phyloP scores from a whole-genome alignment of 1,140 invertebrate species.

The Glossosoma conforme region DNA sequence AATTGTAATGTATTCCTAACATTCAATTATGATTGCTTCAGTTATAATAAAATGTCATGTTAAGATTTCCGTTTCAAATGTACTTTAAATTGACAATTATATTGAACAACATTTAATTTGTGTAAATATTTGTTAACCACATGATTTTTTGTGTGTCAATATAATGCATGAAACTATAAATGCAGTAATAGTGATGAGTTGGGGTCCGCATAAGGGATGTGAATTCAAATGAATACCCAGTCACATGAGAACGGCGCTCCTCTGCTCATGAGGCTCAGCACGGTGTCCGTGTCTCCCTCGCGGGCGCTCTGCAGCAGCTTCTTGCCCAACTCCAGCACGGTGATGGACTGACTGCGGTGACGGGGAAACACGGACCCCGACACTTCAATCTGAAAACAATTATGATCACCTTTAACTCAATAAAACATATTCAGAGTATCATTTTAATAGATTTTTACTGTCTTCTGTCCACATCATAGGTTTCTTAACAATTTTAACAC shows the following conservation, averaged over 20 bases:
- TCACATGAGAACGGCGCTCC: slow-evolving; percentile 90
- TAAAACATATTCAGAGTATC: background rate
- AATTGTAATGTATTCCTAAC: no score
- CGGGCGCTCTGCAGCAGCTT: slow-evolving; percentile 72
- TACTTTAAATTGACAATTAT: no score
- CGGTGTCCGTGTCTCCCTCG: slow-evolving; percentile 70
- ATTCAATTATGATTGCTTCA: no score
- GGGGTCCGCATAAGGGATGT: no score
- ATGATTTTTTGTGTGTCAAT: no score
- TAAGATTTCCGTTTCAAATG: no score
- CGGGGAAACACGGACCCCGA: slow-evolving; percentile 8
- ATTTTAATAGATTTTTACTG: background rate
- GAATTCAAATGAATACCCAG: slow-evolving; percentile 74
- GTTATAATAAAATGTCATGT: no score
- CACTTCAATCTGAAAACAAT: slow-evolving; percentile 13
- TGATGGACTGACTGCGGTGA: slow-evolving; percentile 4
- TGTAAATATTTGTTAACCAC: no score
- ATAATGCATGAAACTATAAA: no score
- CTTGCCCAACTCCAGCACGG: slow-evolving; percentile 70
- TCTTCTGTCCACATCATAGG: background rate
- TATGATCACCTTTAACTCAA: background rate
- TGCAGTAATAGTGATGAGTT: no score
- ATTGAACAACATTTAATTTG: no score
- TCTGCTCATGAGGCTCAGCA: slow-evolving; percentile 74
- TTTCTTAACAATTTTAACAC: background rate